A percentile compares a stretch with the other conserved stretches of the same genome.
Evolutionary conservation across 1,140 invertebrate species (phyloP).

Genomic region (Drosophila repletoides): DNA sequence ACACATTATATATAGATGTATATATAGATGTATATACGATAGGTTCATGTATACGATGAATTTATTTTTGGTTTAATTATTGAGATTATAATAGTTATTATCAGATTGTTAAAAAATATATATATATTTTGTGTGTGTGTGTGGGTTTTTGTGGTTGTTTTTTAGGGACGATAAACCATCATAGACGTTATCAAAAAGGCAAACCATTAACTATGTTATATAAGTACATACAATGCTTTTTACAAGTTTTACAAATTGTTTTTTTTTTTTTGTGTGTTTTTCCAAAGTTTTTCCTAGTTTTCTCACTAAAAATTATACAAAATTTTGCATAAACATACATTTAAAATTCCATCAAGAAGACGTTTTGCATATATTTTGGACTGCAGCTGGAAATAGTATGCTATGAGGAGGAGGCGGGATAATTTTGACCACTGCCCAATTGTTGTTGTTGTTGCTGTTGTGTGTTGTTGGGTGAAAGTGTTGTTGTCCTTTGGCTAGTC

Average conservation of each 20-base stretch:
- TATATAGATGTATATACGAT: slow-evolving; percentile 19
- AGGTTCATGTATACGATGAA: no score
- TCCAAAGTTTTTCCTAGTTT: slow-evolving; percentile 51
- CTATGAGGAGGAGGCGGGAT: slow-evolving; percentile 60
- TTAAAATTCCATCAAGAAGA: slow-evolving; percentile 76
- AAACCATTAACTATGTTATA: slow-evolving; percentile 50
- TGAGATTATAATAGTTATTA: slow-evolving; percentile 54
- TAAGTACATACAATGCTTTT: slow-evolving; percentile 54
- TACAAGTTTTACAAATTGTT: slow-evolving; percentile 61
- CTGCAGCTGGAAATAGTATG: slow-evolving; percentile 4
- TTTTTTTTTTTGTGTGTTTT: slow-evolving; percentile 14
- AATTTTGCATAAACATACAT: slow-evolving; percentile 22
- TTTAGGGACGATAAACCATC: slow-evolving; percentile 69
- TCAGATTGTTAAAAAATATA: slow-evolving; percentile 65
- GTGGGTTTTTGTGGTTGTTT: slow-evolving; percentile 30
- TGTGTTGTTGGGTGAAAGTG: slow-evolving; percentile 42
- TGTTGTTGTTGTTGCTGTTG: slow-evolving; percentile 40
- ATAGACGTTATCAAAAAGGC: slow-evolving; percentile 71
- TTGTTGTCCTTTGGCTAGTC: slow-evolving; percentile 53
- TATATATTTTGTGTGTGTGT: slow-evolving; percentile 34
- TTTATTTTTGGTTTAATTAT: slow-evolving; percentile 31
- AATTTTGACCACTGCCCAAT: slow-evolving; percentile 29
- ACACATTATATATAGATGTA: slow-evolving; percentile 11
- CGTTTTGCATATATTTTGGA: slow-evolving; percentile 52
- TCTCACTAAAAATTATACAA: slow-evolving; percentile 70